Conservation (phyloP, 2,797 vertebrate genomes). For the Mus caroli region DNA sequence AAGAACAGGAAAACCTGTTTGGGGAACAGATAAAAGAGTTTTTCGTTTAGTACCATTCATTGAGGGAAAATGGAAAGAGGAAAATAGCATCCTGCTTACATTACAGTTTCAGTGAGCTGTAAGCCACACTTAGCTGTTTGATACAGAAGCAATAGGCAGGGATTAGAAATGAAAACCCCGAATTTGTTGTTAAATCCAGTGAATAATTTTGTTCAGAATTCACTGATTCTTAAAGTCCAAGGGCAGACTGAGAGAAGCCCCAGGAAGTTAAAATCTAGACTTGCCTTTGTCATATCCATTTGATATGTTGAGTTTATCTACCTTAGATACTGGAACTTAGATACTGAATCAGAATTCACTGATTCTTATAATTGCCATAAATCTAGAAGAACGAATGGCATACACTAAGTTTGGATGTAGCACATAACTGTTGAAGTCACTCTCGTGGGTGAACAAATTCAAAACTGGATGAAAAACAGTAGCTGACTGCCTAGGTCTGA, state of each 20-base stretch:
- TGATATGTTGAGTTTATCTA: too few species aligned
- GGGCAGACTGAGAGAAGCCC: too few species aligned
- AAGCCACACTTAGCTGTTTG: neutral
- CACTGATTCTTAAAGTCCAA: neutral
- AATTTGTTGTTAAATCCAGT: neutral
- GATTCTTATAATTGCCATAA: conserved; percentile 17
- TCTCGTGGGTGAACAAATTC: neutral
- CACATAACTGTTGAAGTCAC: neutral
- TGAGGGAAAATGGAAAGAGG: neutral
- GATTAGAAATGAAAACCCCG: neutral
- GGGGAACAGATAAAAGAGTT: neutral
- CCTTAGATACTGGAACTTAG: too few species aligned
- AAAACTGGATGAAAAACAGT: neutral
- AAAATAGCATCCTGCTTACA: neutral
- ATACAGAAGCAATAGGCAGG: neutral
- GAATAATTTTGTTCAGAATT: neutral
- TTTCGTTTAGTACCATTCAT: neutral
- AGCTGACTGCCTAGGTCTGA: neutral
- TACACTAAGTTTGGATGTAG: neutral
- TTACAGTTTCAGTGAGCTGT: neutral
- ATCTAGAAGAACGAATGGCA: neutral
- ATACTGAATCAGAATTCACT: too few species aligned
- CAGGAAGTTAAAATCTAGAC: too few species aligned
- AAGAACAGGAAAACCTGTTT: neutral
- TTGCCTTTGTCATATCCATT: too few species aligned